These are phyloP conservation scores for Chunga burmeisteri DNA, from an alignment of 2,113 vertebrate species.

Conservation along the genomic window DNA sequence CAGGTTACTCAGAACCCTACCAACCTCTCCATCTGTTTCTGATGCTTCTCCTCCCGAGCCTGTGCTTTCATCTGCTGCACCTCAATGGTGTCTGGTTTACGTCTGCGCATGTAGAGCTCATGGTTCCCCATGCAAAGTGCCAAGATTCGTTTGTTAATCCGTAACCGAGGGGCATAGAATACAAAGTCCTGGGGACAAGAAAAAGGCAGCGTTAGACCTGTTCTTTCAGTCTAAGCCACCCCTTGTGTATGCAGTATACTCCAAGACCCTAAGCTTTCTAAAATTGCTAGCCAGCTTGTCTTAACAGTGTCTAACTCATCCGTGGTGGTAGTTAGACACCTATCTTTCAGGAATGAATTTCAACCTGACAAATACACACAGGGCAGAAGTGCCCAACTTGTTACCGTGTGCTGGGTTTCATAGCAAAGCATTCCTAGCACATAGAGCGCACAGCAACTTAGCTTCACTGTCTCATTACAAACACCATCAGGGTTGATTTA, in stretches of 20 bases:
- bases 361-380: neutral
- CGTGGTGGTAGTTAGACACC: neutral
- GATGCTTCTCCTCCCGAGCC: constrained; percentile 94
- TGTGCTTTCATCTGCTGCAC: constrained; percentile 99
- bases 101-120: constrained; percentile 95
- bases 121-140: constrained; percentile 98
- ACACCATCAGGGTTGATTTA: neutral
- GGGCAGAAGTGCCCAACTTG: neutral
- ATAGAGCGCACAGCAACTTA: rapidly evolving
- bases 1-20: neutral
- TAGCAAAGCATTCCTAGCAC: neutral
- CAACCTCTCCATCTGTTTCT: constrained; percentile 96
- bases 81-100: constrained; percentile 96
- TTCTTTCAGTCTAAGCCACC: neutral
- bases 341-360: neutral
- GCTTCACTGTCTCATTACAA: neutral
- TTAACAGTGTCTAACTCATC: neutral
- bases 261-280: neutral
- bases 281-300: neutral
- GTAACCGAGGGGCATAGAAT: constrained; percentile 93
- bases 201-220: neutral
- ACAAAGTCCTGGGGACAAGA: constrained; percentile 87
- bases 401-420: neutral
- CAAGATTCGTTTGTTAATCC: constrained; percentile 96
- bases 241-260: neutral